Evolutionary conservation across 2,113 vertebrate genomes (phyloP).

Genomic region (Ondatra zibethicus): DNA sequence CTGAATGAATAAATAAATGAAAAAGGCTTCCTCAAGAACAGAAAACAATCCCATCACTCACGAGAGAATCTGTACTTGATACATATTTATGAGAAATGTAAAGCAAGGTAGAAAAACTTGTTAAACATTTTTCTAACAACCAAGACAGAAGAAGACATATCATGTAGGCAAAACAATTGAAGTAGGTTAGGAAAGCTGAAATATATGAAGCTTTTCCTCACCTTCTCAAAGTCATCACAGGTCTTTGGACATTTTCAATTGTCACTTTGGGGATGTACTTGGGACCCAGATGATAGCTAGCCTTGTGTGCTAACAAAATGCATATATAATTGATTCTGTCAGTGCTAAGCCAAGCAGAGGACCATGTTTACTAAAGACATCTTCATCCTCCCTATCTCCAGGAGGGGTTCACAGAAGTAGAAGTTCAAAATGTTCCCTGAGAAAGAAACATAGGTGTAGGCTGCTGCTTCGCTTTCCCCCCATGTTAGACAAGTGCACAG

Average conservation of each 20-base stretch:
- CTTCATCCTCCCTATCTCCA: neutral
- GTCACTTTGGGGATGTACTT: neutral
- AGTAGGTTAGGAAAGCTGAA: neutral
- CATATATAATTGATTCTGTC: neutral
- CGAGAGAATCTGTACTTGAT: neutral
- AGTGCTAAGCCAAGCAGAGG: neutral
- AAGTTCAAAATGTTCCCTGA: slow-evolving; percentile 25
- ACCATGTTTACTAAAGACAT: neutral
- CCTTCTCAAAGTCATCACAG: neutral
- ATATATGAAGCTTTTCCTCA: neutral
- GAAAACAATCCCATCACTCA: neutral
- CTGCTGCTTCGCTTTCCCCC: neutral
- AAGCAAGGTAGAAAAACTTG: neutral
- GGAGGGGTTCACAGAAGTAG: neutral
- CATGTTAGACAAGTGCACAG: neutral
- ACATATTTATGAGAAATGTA: slow-evolving; percentile 32
- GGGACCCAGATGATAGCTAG: neutral
- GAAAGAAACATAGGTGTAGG: neutral
- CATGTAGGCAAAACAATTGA: neutral
- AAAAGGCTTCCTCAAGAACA: neutral
- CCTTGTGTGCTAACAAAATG: neutral
- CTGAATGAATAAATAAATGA: slow-evolving; percentile 56
- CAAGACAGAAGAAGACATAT: neutral
- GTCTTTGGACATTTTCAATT: neutral
- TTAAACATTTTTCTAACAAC: neutral